Conservation (phyloP, 2,797 vertebrate species). For the Platalea minor region DNA sequence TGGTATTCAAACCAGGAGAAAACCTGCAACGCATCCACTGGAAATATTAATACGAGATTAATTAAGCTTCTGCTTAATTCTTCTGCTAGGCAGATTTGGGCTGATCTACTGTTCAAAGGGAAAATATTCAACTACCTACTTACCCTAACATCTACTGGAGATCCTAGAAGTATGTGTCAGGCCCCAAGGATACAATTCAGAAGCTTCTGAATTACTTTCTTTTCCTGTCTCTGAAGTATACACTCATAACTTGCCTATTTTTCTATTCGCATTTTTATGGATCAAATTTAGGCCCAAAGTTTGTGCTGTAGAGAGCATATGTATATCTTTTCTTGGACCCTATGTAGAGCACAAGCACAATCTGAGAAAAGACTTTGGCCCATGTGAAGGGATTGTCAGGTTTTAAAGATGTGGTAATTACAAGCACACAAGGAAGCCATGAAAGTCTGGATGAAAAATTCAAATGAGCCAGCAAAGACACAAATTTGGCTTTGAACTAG, state of each 20-base stretch:
- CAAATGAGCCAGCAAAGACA: conserved; percentile 69
- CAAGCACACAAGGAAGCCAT: conserved; percentile 62
- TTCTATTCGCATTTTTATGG: conserved; percentile 32
- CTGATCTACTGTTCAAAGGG: conserved; percentile 43
- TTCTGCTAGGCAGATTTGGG: conserved; percentile 48
- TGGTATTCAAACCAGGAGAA: conserved; percentile 2
- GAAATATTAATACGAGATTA: conserved; percentile 43
- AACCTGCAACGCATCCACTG: background rate
- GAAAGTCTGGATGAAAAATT: conserved; percentile 63
- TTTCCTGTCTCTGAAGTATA: background rate
- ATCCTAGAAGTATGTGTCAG: background rate
- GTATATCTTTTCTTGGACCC: conserved; percentile 59
- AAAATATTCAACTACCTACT: conserved; percentile 12
- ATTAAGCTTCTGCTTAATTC: conserved; percentile 44
- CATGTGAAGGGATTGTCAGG: conserved; percentile 62
- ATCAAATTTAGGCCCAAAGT: conserved; percentile 51
- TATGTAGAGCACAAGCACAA: conserved; percentile 19
- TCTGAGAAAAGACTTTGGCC: conserved; percentile 62
- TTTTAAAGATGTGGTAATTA: conserved; percentile 71
- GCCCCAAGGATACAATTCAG: background rate
- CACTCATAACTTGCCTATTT: conserved; percentile 5
- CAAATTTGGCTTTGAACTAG: conserved; percentile 69
- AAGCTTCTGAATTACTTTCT: conserved; percentile 20
- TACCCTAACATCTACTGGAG: background rate
- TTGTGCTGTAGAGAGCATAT: conserved; percentile 49